These are phyloP conservation scores for Arrhamphus sclerolepis DNA, from an alignment of 2,797 vertebrate genomes.

Conservation along the genomic window DNA sequence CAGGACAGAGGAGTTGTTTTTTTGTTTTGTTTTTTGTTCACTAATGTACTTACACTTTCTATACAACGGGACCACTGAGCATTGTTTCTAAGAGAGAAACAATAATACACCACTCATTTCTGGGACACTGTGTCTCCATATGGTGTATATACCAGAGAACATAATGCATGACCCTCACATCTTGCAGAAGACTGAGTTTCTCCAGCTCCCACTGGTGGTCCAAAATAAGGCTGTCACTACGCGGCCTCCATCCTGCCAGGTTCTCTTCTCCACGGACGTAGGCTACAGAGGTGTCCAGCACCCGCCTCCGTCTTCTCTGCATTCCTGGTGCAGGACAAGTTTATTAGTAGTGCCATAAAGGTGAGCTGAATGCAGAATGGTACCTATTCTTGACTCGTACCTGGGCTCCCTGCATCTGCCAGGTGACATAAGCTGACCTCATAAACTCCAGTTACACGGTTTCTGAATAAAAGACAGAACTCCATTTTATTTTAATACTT, in stretches of 20 bases:
- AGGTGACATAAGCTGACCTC: constrained; percentile 92
- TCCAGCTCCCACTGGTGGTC: constrained; percentile 98
- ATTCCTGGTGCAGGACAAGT: constrained; percentile 81
- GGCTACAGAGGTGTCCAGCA: constrained; percentile 95
- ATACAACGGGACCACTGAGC: too few relatives aligned
- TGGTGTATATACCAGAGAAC: background rate
- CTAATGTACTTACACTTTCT: too few relatives aligned
- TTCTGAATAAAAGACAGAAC: constrained; percentile 72
- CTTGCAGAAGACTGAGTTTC: constrained; percentile 95
- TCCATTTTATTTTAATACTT: background rate
- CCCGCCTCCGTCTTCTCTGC: constrained; percentile 93
- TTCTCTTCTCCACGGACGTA: constrained; percentile 96
- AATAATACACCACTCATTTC: too few relatives aligned
- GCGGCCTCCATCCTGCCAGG: constrained; percentile 95
- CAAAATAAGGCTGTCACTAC: constrained; percentile 95
- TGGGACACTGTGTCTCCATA: too few relatives aligned
- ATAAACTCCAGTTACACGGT: constrained; percentile 94
- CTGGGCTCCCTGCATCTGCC: constrained; percentile 93
- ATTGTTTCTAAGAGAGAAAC: too few relatives aligned
- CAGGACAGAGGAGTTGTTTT: too few relatives aligned
- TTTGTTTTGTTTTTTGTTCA: too few relatives aligned
- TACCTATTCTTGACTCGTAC: constrained; percentile 62
- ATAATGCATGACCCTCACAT: constrained; percentile 75
- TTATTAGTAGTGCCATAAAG: background rate
- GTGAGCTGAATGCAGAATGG: background rate